These are phyloP conservation scores for Bos javanicus DNA, from an alignment of 2,113 vertebrate species.

Conservation along the genomic window DNA sequence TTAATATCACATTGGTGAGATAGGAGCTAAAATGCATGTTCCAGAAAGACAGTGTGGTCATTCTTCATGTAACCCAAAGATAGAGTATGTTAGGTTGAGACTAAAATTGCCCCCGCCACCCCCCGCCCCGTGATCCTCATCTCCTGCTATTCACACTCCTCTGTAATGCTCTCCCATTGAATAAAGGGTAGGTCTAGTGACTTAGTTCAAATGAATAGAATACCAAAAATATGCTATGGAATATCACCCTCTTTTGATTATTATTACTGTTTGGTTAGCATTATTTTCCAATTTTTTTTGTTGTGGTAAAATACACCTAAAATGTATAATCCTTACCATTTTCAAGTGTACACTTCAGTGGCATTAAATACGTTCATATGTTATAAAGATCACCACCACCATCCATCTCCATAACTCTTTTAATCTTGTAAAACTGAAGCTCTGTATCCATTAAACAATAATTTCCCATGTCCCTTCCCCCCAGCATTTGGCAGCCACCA, in stretches of 20 bases:
- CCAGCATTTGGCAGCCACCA: background rate
- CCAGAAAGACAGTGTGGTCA: background rate
- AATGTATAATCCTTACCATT: background rate
- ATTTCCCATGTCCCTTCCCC: background rate
- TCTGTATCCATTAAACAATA: background rate
- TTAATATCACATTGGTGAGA: background rate
- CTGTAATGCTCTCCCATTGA: background rate
- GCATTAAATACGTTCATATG: background rate
- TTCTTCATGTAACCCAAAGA: background rate
- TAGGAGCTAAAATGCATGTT: background rate
- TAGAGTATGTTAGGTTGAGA: background rate
- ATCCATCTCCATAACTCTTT: background rate
- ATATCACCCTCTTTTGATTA: background rate
- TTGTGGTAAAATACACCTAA: background rate
- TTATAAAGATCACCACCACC: background rate
- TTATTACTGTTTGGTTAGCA: background rate
- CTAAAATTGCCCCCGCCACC: background rate
- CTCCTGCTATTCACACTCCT: background rate
- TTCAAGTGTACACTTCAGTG: background rate
- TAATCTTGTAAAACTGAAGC: background rate
- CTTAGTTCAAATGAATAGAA: background rate
- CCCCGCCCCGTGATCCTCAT: background rate
- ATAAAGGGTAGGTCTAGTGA: too few species aligned
- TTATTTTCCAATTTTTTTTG: background rate
- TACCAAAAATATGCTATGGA: background rate